Percentiles rank a stretch among this genome's conserved stretches.
These are phyloP conservation scores for Pontoporia blainvillei DNA, from an alignment of 2,113 vertebrate genomes.

Conservation along the genomic window DNA sequence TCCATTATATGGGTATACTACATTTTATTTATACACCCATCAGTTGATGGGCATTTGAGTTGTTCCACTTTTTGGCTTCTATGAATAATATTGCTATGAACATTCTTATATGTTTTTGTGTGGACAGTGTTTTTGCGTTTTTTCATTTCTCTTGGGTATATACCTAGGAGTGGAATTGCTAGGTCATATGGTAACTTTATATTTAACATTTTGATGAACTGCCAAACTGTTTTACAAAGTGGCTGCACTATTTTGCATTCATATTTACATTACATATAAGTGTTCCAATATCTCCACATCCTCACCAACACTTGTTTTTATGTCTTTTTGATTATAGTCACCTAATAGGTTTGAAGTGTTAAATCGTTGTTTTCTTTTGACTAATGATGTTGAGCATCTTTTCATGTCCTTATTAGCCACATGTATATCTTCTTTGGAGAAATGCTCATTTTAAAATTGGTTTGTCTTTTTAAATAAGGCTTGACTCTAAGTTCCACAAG, in stretches of 20 bases:
- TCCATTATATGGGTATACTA: not conserved
- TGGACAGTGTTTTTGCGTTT: not conserved
- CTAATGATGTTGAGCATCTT: not conserved
- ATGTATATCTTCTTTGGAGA: not conserved
- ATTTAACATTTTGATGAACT: not conserved
- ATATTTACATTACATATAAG: not conserved
- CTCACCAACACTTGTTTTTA: not conserved
- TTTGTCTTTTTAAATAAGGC: not conserved
- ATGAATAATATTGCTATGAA: not conserved
- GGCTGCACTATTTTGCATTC: not conserved
- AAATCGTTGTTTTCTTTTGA: not conserved
- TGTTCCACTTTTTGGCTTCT: not conserved
- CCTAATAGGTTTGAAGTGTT: not conserved
- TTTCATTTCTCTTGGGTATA: not conserved
- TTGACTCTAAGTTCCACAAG: not conserved
- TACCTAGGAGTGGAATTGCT: not conserved
- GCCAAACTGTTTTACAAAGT: not conserved
- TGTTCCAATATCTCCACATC: not conserved
- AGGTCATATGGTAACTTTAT: not conserved
- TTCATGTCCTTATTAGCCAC: not conserved
- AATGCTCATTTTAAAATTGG: not conserved
- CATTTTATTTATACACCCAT: not conserved
- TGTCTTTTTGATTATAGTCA: not conserved
- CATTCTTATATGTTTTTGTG: not conserved
- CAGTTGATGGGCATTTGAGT: not conserved